Percentiles rank a stretch among this genome's conserved stretches.
phyloP scores from a whole-genome alignment of 2,113 vertebrate genomes.

The Hylia prasina region DNA sequence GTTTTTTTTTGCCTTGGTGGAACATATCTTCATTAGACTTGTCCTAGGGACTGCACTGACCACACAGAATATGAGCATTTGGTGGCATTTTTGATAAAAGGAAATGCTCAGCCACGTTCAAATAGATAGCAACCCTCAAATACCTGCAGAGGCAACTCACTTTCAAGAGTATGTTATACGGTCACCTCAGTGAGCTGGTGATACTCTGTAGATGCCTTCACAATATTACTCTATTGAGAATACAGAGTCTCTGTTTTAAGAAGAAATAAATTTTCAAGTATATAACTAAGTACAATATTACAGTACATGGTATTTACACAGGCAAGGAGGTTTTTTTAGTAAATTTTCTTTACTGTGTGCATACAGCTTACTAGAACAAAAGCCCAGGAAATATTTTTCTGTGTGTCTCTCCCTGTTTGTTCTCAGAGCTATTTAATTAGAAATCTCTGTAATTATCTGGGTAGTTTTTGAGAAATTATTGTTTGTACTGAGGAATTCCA shows the following conservation, averaged over 20 bases:
- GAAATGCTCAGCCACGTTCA: slow-evolving; percentile 57
- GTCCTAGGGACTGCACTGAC: slow-evolving; percentile 63
- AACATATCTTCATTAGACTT: slow-evolving; percentile 60
- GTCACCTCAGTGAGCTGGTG: background rate
- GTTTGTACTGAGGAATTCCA: background rate
- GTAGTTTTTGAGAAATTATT: background rate
- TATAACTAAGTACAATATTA: background rate
- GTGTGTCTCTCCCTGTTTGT: background rate
- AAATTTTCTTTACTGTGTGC: background rate
- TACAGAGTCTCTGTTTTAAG: background rate
- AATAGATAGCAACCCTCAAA: slow-evolving; percentile 73
- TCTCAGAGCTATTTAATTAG: background rate
- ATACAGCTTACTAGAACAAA: slow-evolving; percentile 1
- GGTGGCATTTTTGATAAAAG: slow-evolving; percentile 64
- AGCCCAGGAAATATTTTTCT: background rate
- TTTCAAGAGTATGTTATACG: background rate
- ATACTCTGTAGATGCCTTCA: background rate
- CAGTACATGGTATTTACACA: background rate
- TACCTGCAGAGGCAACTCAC: slow-evolving; percentile 63
- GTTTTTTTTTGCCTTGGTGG: slow-evolving; percentile 29
- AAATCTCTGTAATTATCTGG: slow-evolving; percentile 15
- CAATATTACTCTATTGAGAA: background rate
- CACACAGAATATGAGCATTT: slow-evolving; percentile 55
- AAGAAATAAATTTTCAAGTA: background rate
- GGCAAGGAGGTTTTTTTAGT: background rate